Evolutionary conservation across 1,140 invertebrate species (phyloP).

Genomic region (Penaeus chinensis): DNA sequence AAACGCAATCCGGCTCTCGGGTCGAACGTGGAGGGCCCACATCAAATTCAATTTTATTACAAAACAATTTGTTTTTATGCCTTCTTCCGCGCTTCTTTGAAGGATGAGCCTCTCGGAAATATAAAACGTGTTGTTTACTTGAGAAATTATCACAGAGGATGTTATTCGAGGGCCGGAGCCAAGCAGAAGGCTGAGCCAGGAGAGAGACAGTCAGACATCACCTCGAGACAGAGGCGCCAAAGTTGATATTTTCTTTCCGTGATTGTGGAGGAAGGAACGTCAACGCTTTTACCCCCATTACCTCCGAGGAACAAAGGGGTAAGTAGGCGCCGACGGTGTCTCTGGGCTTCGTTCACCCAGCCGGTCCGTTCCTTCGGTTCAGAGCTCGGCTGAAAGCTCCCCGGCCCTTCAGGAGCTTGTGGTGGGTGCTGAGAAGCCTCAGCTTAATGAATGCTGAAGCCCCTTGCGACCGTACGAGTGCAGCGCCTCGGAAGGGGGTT

Average conservation of each 20-base stretch:
- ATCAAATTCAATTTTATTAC: constrained; percentile 51
- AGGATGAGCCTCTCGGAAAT: background rate
- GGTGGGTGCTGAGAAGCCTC: too few species aligned
- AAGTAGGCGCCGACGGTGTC: constrained; percentile 10
- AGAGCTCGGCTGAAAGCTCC: background rate
- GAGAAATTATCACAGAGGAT: background rate
- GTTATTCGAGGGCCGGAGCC: background rate
- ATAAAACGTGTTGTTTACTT: constrained; percentile 15
- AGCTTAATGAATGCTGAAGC: too few species aligned
- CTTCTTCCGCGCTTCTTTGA: background rate
- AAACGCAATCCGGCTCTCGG: constrained; percentile 38
- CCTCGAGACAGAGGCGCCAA: constrained; percentile 13
- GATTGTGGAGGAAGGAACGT: constrained; percentile 55
- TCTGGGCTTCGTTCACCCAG: constrained; percentile 21
- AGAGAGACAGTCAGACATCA: background rate
- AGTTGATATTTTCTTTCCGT: constrained; percentile 40
- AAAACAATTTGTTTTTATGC: constrained; percentile 37
- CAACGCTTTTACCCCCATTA: constrained; percentile 56
- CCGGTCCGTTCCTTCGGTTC: background rate
- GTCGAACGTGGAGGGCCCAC: background rate
- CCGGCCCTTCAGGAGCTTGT: too few species aligned
- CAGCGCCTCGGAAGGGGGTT: too few species aligned
- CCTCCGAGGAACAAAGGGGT: constrained; percentile 53
- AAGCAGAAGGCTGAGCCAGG: background rate
- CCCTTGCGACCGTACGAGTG: too few species aligned